phyloP scores from a whole-genome alignment of 2,113 vertebrate species.

The Plestiodon gilberti region DNA sequence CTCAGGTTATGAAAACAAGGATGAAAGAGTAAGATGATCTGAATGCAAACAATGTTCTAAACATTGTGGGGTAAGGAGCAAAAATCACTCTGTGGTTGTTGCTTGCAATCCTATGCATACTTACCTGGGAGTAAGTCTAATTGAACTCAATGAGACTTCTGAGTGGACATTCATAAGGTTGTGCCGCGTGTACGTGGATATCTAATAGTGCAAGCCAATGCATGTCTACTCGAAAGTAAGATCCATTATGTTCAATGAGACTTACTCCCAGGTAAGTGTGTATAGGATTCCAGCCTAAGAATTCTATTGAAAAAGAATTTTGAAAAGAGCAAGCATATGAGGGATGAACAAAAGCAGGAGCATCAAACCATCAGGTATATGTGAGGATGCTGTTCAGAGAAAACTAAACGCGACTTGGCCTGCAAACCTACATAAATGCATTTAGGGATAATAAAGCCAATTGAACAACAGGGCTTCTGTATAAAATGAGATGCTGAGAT shows the following conservation, averaged over 20 bases:
- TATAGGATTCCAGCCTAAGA: background rate
- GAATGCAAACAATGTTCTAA: background rate
- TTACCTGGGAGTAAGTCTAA: no score
- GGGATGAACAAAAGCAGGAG: background rate
- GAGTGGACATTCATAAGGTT: no score
- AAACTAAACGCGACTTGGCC: background rate
- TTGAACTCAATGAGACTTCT: no score
- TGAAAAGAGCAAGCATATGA: background rate
- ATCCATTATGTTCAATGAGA: no score
- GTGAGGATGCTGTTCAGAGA: background rate
- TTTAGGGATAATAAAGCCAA: background rate
- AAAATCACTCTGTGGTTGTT: background rate
- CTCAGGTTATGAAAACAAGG: constrained; percentile 20
- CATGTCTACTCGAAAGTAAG: no score
- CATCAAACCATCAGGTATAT: background rate
- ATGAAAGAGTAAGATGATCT: background rate
- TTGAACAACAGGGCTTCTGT: background rate
- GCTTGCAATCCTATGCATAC: background rate
- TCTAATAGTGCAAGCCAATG: no score
- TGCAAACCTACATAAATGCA: background rate
- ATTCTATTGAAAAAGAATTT: background rate
- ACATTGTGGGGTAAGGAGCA: background rate
- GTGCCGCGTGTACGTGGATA: no score
- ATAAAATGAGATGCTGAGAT: background rate
- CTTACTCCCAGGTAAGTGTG: no score